Evolutionary conservation across 2,888 invertebrate species (phyloP), one percentile per base, ranked within the genome.

Genomic region (Hesperia comma): DNA sequence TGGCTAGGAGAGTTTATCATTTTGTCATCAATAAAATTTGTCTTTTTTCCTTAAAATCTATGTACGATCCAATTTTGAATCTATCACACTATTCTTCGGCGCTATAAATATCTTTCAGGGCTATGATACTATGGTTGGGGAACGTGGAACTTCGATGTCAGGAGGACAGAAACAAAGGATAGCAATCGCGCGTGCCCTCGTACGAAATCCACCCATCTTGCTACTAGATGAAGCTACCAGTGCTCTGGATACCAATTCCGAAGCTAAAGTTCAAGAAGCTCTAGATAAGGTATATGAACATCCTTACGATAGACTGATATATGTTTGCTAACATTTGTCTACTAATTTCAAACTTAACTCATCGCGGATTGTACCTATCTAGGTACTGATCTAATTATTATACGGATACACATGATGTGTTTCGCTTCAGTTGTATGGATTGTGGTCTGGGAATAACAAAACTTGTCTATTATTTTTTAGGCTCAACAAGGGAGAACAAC

Each of bases 91-190:
- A 26, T 26, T 26, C 5, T 5, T 26, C 26, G 3, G 10, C 12
- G 2, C 1, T 10, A 12, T 12, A 37, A 37, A 37, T 40, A 19
- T 40, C 41, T 51, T 57, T 14, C 71, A 95, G 93, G 95, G 96
- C 53, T 97, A 97, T 77, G 94, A 97, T 15, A 98, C 97, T 0
- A 76, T 96, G 41, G 96, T 97, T 21, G 97, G 97, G 7, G 97
- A 97, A 79, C 93, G 96, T 68, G 98, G 98, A 4, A 95, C 97
- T 0, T 95, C 96, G 69, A 80, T 96, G 58, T 96, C 96, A 0
- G 98, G 97, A 14, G 97, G 97, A 0, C 98, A 98, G 83, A 98
- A 97, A 79, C 98, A 98, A 83, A 92, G 97, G 69, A 96, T 98
- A 53, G 98, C 98, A 1, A 98, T 98, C 73, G 98, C 98, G 0